Base-by-base conservation (phyloP, 1,140 invertebrate species). In the Drosophila murphyi region DNA sequence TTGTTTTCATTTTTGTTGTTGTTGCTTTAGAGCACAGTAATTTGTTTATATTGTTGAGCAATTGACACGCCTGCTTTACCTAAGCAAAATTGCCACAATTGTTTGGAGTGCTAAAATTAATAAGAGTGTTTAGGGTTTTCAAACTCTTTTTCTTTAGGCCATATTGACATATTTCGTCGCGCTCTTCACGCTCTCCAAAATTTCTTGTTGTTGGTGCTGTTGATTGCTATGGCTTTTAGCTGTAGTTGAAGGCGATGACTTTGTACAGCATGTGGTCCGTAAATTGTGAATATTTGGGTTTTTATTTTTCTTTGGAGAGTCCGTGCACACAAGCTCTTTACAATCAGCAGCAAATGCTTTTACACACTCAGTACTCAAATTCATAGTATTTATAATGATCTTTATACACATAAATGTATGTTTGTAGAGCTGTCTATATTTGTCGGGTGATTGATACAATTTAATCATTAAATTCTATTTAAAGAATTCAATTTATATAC, bases 1-100 rank as follows among this genome's bases (percentile, higher is more conserved):
- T 29, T 32, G 56, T 31, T 67, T 12, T 4, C 5, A 20, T 20
- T 20, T 20, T 20, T 62, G 65, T 59, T 64, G 54, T 20, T 39
- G 80, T 28, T 54, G 31, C 29, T 51, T 32, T 32, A 50, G 32
- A 41, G 51, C 68, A 51, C 48, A 59, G 80, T 80, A 83, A 83
- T 83, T 83, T 83, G 81, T 85, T 83, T 85, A 76, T 83, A 83
- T 85, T 87, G 83, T 87, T 82, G 62, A 70, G 72, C 77, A 87
- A 88, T 87, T 88, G 85, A 83, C 83, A 87, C 83, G 83, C 79
- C 83, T 87, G 83, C 79, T 86, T 87, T 79, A 63, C 62, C 63
- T 76, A 67, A 57, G 50, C 75, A 73, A 86, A 86, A 88, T 87
- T 87, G 72, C 50, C 63, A 65, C 80, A 87, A 87, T 87, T 87